Percentiles rank a stretch among this genome's conserved stretches.
Conservation (phyloP, 2,113 vertebrate species). For the Tauraco erythrolophus region DNA sequence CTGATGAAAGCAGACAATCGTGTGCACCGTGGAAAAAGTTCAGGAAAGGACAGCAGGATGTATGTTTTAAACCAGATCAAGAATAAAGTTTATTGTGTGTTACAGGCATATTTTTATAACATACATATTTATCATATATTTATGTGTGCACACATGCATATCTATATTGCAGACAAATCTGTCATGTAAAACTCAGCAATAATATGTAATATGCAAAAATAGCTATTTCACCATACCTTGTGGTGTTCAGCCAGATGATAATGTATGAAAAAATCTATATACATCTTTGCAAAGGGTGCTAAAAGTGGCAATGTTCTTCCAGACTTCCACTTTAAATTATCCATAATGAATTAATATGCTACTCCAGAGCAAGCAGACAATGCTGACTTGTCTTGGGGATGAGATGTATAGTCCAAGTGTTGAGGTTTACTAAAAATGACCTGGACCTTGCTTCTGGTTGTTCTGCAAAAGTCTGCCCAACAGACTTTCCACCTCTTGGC, state of each 20-base stretch:
- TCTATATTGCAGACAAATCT: neutral
- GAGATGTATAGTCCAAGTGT: neutral
- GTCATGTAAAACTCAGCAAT: neutral
- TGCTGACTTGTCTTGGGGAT: neutral
- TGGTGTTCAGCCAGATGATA: neutral
- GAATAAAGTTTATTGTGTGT: neutral
- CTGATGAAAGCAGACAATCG: constrained; percentile 36
- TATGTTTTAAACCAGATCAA: neutral
- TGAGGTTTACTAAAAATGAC: neutral
- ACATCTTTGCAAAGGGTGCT: neutral
- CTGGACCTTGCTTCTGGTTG: neutral
- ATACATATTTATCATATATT: neutral
- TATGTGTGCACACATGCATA: fast-evolving
- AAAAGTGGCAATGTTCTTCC: neutral
- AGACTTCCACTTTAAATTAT: neutral
- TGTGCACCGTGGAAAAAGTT: neutral
- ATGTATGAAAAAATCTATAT: neutral
- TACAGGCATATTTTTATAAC: neutral
- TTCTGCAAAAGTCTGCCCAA: neutral
- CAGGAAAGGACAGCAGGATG: neutral
- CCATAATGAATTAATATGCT: neutral
- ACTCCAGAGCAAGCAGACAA: neutral
- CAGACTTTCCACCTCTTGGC: neutral
- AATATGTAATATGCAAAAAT: neutral
- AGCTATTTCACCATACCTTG: neutral